Evolutionary conservation across 1,140 invertebrate species (phyloP).

Genomic region (Rhyacophila brunnea): DNA sequence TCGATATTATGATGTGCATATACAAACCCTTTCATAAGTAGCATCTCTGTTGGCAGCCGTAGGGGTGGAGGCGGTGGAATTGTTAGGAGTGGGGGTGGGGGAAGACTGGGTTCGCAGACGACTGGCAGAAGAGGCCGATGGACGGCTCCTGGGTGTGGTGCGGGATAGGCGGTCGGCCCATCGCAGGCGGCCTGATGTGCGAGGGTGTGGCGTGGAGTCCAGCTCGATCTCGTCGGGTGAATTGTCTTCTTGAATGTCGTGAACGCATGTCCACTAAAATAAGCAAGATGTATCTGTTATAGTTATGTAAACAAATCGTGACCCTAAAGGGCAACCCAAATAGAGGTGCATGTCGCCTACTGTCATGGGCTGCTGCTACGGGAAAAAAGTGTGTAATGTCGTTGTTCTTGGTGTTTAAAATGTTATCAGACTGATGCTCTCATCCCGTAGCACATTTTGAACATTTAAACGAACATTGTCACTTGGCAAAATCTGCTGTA

Average conservation of each 20-base stretch:
- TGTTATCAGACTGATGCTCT: too few relatives aligned
- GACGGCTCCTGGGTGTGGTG: slow-evolving; percentile 1
- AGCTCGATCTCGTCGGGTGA: slow-evolving; percentile 45
- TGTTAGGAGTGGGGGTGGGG: slow-evolving; percentile 1
- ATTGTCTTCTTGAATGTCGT: slow-evolving; percentile 81
- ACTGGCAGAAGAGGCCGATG: slow-evolving; percentile 10
- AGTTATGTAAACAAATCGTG: too few relatives aligned
- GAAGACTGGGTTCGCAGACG: slow-evolving; percentile 1
- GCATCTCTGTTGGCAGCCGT: slow-evolving; percentile 24
- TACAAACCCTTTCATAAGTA: not conserved
- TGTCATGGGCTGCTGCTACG: too few relatives aligned
- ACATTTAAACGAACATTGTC: too few relatives aligned
- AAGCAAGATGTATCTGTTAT: too few relatives aligned
- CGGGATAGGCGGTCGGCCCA: not conserved
- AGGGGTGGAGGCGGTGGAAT: slow-evolving; percentile 25
- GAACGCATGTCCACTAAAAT: slow-evolving; percentile 84
- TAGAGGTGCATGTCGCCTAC: too few relatives aligned
- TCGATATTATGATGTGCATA: too few relatives aligned
- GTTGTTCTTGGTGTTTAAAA: too few relatives aligned
- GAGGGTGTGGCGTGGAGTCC: not conserved
- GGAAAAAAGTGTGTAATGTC: too few relatives aligned
- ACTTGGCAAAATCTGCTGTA: too few relatives aligned
- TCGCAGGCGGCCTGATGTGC: not conserved
- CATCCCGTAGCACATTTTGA: too few relatives aligned
- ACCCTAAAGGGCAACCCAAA: too few relatives aligned